Percentiles rank a stretch among this genome's conserved stretches.
These are phyloP conservation scores for Turritopsis dohrnii DNA, from an alignment of 30 jellyfish, hydroid and myxozoan genomes.

Conservation along the genomic window DNA sequence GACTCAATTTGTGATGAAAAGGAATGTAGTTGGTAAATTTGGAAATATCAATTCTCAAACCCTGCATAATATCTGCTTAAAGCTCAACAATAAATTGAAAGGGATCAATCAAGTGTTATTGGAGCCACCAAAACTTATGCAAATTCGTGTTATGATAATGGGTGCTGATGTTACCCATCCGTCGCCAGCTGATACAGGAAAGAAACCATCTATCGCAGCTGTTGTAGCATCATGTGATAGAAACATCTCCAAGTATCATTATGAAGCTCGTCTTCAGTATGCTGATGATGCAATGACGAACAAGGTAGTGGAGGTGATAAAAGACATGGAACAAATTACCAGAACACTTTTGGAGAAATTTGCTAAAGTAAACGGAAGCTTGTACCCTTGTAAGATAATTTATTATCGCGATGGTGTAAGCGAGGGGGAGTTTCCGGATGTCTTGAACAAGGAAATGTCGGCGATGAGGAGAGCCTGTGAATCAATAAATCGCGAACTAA, in stretches of 20 bases:
- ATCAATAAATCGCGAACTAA: conserved; percentile 26
- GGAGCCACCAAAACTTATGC: conserved; percentile 14
- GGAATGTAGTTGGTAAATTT: conserved; percentile 13
- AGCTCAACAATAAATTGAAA: conserved; percentile 39
- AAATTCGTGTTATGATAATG: conserved; percentile 43
- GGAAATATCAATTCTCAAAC: conserved; percentile 29
- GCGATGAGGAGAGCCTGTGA: conserved; percentile 56
- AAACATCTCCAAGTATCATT: conserved; percentile 28
- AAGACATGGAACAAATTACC: conserved; percentile 33
- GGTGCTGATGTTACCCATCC: conserved; percentile 81
- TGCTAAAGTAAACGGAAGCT: neutral
- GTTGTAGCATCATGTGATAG: conserved; percentile 55
- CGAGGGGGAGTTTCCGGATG: conserved; percentile 68
- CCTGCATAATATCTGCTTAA: conserved; percentile 48
- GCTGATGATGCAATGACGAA: neutral
- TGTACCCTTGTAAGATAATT: conserved; percentile 38
- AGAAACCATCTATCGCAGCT: conserved; percentile 66
- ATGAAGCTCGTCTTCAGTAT: conserved; percentile 41
- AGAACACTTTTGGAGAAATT: conserved; percentile 31
- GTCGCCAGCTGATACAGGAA: conserved; percentile 44
- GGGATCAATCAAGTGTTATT: conserved; percentile 34
- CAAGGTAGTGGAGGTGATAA: conserved; percentile 55
- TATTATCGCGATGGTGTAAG: conserved; percentile 72
- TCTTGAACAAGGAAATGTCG: conserved; percentile 34
- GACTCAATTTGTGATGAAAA: conserved; percentile 39